Conservation (phyloP, 2,888 invertebrate genomes). For the Dermolepida albohirtum region DNA sequence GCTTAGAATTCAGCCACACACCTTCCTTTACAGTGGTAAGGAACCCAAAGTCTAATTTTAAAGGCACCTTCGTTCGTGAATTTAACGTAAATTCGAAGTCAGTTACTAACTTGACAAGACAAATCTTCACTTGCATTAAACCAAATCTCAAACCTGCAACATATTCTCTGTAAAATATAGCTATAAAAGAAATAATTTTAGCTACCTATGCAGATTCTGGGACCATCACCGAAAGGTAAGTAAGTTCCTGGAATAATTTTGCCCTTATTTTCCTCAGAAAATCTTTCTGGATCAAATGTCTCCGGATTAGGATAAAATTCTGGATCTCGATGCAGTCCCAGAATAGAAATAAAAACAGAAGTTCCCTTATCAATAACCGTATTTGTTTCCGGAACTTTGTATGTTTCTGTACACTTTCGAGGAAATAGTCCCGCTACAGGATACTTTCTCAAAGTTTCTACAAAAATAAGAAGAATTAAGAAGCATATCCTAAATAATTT, state of each 20-base stretch:
- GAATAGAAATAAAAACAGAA: conserved; percentile 55
- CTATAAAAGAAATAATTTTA: conserved; percentile 1
- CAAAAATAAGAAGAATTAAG: neutral
- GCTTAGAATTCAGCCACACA: conserved; percentile 41
- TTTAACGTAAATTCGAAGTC: conserved; percentile 46
- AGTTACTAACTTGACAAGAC: conserved; percentile 40
- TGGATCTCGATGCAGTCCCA: conserved; percentile 53
- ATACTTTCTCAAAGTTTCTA: conserved; percentile 61
- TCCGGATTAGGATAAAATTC: conserved; percentile 55
- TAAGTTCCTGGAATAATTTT: conserved; percentile 51
- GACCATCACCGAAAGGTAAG: conserved; percentile 55
- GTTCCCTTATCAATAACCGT: conserved; percentile 57
- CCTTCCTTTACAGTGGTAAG: conserved; percentile 43
- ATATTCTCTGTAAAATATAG: neutral
- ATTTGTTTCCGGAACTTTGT: conserved; percentile 56
- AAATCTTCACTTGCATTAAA: conserved; percentile 47
- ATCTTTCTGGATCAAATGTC: conserved; percentile 55
- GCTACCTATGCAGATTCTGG: conserved; percentile 56
- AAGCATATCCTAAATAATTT: neutral
- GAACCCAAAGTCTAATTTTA: conserved; percentile 44
- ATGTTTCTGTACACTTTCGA: conserved; percentile 49
- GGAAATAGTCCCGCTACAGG: conserved; percentile 55
- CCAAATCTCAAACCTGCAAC: conserved; percentile 48
- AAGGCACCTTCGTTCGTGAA: conserved; percentile 43
- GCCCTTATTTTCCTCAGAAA: conserved; percentile 48